phyloP scores from a whole-genome alignment of 2,797 vertebrate genomes.

The Borostomias antarcticus region DNA sequence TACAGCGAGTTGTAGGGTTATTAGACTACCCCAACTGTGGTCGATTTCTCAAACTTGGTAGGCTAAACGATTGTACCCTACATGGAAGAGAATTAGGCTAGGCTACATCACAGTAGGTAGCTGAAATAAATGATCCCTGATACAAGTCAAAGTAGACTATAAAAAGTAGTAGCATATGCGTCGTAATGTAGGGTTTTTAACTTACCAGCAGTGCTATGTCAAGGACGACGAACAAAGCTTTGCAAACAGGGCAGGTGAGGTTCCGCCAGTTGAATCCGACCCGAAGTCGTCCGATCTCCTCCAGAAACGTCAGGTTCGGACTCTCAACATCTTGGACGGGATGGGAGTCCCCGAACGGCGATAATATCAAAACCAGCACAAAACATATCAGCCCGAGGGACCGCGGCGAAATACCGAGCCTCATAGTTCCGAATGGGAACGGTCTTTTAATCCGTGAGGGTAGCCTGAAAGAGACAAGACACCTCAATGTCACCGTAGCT shows the following conservation, averaged over 20 bases:
- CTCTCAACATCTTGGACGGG: slow-evolving; percentile 34
- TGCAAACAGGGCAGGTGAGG: slow-evolving; percentile 71
- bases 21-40: too few relatives aligned
- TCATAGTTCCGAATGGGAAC: slow-evolving; percentile 34
- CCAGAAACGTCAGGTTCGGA: slow-evolving; percentile 24
- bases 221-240: slow-evolving; percentile 69
- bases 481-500: too few relatives aligned
- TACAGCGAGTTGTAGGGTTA: too few relatives aligned
- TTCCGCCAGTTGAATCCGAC: slow-evolving; percentile 72
- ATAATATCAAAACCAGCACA: slow-evolving; percentile 26
- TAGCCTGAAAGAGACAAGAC: not conserved
- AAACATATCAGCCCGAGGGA: slow-evolving; percentile 22
- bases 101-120: too few relatives aligned
- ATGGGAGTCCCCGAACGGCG: slow-evolving; percentile 36
- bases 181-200: too few relatives aligned
- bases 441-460: not conserved
- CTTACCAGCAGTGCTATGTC: slow-evolving; percentile 79
- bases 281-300: slow-evolving; percentile 23
- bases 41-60: too few relatives aligned
- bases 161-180: too few relatives aligned
- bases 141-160: too few relatives aligned
- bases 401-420: not conserved
- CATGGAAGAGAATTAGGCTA: too few relatives aligned
- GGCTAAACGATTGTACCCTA: too few relatives aligned
- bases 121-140: too few relatives aligned